Conservation (phyloP, 2,113 vertebrate species). For the Monopterus albus region DNA sequence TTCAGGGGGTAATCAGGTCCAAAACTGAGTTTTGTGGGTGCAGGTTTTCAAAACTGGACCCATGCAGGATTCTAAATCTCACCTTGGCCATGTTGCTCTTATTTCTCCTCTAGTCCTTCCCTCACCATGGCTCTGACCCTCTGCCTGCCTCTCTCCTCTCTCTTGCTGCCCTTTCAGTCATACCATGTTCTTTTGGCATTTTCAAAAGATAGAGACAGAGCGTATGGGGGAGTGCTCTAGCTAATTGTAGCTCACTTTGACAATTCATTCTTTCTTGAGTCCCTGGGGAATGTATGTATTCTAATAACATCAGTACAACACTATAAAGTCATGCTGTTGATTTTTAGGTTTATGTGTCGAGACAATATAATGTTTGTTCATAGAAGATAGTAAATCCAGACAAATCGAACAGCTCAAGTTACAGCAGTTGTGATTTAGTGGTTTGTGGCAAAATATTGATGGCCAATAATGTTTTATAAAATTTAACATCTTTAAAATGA, state of each 20-base stretch:
- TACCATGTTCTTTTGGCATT: slow-evolving; percentile 43
- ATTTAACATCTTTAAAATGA: too few relatives aligned
- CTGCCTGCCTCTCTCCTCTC: slow-evolving; percentile 15
- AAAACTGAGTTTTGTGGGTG: too few relatives aligned
- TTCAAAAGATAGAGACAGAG: slow-evolving; percentile 3
- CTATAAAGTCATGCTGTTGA: slow-evolving; percentile 10
- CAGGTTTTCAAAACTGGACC: too few relatives aligned
- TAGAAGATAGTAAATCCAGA: neutral
- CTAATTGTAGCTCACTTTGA: slow-evolving; percentile 27
- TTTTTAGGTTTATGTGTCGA: slow-evolving; percentile 15
- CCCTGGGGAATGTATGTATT: slow-evolving; percentile 3
- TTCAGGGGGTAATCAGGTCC: too few relatives aligned
- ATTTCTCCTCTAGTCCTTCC: neutral
- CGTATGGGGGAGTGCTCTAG: neutral
- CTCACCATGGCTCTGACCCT: slow-evolving; percentile 8
- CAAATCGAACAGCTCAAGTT: neutral
- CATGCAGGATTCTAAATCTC: too few relatives aligned
- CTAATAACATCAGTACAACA: slow-evolving; percentile 17
- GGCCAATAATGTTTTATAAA: neutral
- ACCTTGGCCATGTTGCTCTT: neutral
- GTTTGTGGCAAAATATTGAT: neutral
- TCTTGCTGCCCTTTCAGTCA: slow-evolving; percentile 43
- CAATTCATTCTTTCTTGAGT: slow-evolving; percentile 23
- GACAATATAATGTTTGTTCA: neutral
- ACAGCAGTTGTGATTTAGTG: neutral